Conservation (phyloP, 2,113 vertebrate genomes). For the Mesoclemmys tuberculata region DNA sequence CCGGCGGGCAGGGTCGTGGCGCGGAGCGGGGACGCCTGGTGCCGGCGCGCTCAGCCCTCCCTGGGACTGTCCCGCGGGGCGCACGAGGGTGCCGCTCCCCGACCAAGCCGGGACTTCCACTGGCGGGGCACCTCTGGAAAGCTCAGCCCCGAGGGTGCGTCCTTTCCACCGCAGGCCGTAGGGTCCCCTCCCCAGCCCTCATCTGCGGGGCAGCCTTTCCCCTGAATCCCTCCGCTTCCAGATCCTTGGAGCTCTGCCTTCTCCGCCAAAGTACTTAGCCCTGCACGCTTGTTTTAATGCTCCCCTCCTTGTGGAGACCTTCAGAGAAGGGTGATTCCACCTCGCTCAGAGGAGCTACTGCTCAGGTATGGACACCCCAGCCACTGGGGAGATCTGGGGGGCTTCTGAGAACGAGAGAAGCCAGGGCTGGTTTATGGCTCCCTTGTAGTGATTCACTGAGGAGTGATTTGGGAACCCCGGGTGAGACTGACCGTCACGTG, state of each 20-base stretch:
- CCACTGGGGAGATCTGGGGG: no score
- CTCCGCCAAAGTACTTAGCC: no score
- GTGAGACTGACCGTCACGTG: no score
- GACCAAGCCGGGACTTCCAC: no score
- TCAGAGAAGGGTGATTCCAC: background rate
- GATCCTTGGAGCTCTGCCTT: background rate
- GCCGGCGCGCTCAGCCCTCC: background rate
- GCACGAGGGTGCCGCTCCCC: no score
- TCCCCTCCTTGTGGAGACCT: background rate
- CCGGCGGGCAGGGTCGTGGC: slow-evolving; percentile 9
- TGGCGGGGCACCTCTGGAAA: no score
- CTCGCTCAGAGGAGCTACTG: background rate
- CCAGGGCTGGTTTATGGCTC: no score
- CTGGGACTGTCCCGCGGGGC: background rate
- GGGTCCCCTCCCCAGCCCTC: no score
- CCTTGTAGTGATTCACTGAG: background rate
- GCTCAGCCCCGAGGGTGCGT: no score
- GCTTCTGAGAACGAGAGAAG: background rate
- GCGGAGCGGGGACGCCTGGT: background rate
- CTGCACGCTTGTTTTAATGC: background rate
- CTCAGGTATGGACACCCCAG: background rate
- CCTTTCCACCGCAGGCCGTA: no score
- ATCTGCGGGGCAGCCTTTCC: background rate
- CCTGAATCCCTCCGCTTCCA: no score
- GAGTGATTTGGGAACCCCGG: background rate